phyloP scores from a whole-genome alignment of 2,888 invertebrate genomes.

The Stictocephala bisonia region DNA sequence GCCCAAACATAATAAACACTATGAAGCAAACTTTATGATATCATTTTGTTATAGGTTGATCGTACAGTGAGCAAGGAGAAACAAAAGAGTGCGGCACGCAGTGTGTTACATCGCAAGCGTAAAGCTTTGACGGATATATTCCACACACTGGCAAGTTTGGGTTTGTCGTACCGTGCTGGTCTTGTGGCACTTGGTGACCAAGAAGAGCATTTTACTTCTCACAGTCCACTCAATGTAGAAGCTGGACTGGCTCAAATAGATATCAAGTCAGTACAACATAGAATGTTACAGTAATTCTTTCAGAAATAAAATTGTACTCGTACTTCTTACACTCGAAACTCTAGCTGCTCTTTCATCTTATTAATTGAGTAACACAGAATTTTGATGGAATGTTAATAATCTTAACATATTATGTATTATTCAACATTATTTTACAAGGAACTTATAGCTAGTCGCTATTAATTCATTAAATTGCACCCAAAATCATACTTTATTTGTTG shows the following conservation, averaged over 20 bases:
- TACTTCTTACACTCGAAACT: too few relatives aligned
- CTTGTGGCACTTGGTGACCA: slow-evolving; percentile 62
- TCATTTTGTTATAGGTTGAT: slow-evolving; percentile 67
- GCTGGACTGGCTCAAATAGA: slow-evolving; percentile 70
- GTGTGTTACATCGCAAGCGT: slow-evolving; percentile 85
- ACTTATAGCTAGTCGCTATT: too few relatives aligned
- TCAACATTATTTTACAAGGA: too few relatives aligned
- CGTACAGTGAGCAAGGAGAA: slow-evolving; percentile 73
- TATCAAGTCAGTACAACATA: slow-evolving; percentile 58
- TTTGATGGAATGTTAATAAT: too few relatives aligned
- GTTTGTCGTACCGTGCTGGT: slow-evolving; percentile 86
- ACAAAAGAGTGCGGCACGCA: slow-evolving; percentile 82
- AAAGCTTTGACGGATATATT: slow-evolving; percentile 89
- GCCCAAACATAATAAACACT: background rate
- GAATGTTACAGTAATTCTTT: slow-evolving; percentile 59
- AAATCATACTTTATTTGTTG: too few relatives aligned
- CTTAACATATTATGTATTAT: too few relatives aligned
- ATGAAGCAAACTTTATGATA: background rate
- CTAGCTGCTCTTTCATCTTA: too few relatives aligned
- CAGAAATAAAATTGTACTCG: background rate
- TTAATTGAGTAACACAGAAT: too few relatives aligned
- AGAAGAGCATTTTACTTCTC: slow-evolving; percentile 58
- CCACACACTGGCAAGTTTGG: slow-evolving; percentile 78
- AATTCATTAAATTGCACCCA: too few relatives aligned
- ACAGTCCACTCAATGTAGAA: slow-evolving; percentile 78